Base-by-base conservation (phyloP, 1,140 invertebrate genomes). In the Zaprionus lachaisei region DNA sequence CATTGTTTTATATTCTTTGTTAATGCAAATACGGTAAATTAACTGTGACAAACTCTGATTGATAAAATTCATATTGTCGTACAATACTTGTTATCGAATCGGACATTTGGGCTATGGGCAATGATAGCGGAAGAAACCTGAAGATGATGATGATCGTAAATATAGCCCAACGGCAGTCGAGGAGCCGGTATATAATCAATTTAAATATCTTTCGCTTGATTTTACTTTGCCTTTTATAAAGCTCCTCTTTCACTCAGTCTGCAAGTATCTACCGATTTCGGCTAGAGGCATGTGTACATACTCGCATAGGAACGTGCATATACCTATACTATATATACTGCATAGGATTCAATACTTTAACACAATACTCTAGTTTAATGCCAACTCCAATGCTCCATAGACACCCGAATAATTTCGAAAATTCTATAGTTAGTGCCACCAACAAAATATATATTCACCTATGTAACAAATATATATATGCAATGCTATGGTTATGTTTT, bases 141-240 rank as follows among this genome's bases (percentile, higher is more conserved):
- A 86, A 64, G 86, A 92, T 67, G 84, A 89, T 70, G 91, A 92
- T 68, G 90, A 91, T 69, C 91, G 80, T 63, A 81, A 94, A 94
- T 95, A 94, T 95, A 95, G 95, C 94, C 94, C 95, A 93, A 94
- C 94, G 93, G 94, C 94, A 74, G 84, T 91, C 93, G 94, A 94
- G 94, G 94, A 95, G 94, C 94, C 94, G 94, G 95, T 95, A 95
- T 91, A 90, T 80, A 74, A 83, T 78, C 71, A 68, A 75, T 74
- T 79, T 83, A 71, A 20, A 72, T 78, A 91, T 81, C 49, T 76
- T 73, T 89, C 80, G 80, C 77, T 83, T 91, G 73, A 74, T 80
- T 80, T 83, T 83, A 38, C 78, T 77, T 87, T 74, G 71, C 68
- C 62, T 62, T 66, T 74, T 77, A 51, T 68, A 66, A 47, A 67